These are phyloP conservation scores for Mesitornis unicolor DNA, from an alignment of 2,113 vertebrate genomes.

Conservation along the genomic window DNA sequence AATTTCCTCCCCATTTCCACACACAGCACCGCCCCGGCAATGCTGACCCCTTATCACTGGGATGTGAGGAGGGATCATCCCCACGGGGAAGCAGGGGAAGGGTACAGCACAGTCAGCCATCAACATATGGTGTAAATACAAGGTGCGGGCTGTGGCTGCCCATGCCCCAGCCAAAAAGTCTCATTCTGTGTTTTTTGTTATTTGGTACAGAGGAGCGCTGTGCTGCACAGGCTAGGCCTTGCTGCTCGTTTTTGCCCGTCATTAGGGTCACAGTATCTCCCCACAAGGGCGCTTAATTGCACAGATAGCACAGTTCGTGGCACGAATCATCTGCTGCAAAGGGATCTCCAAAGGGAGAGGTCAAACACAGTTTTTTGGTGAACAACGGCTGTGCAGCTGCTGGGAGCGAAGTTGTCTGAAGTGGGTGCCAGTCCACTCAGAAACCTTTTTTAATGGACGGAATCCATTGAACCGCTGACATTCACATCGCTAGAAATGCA, in stretches of 20 bases:
- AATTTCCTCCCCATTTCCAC: background rate
- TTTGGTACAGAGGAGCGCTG: too few relatives aligned
- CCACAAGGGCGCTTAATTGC: conserved; percentile 53
- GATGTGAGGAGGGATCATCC: too few relatives aligned
- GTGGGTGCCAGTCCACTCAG: background rate
- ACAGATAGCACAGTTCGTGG: conserved; percentile 20
- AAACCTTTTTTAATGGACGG: background rate
- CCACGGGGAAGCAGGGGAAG: too few relatives aligned
- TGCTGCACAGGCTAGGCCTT: too few relatives aligned
- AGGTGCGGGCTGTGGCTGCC: too few relatives aligned
- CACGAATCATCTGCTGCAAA: conserved; percentile 49
- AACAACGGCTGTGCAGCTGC: background rate
- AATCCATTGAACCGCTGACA: background rate
- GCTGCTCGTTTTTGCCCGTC: background rate
- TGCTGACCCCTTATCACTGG: too few relatives aligned
- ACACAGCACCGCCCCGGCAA: background rate
- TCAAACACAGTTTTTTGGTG: background rate
- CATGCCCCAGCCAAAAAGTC: too few relatives aligned
- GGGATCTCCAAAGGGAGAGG: conserved; percentile 1
- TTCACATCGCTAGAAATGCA: background rate
- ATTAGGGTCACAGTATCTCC: conserved; percentile 19
- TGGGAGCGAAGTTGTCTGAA: background rate
- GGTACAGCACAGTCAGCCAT: too few relatives aligned
- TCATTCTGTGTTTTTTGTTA: too few relatives aligned
- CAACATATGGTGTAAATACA: too few relatives aligned